A percentile compares a stretch with the other conserved stretches of the same genome.
Evolutionary conservation across 2,113 vertebrate genomes (phyloP).

Genomic region (Halcyon senegalensis): DNA sequence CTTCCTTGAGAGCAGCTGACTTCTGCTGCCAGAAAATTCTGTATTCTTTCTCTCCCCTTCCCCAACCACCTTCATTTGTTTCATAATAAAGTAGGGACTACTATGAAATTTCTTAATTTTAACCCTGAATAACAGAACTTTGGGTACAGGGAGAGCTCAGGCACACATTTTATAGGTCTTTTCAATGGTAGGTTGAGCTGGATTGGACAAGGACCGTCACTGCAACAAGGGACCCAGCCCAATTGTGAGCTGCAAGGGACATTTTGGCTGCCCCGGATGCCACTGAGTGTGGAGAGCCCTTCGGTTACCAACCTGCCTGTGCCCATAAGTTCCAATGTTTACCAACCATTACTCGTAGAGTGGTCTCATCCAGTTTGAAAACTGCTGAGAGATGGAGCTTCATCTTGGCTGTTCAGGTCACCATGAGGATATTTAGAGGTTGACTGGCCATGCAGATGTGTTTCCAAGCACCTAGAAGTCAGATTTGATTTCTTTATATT

Average conservation of each 20-base stretch:
- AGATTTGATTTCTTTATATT: background rate
- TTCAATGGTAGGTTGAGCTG: background rate
- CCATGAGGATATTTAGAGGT: background rate
- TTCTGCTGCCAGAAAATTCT: background rate
- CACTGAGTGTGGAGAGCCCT: background rate
- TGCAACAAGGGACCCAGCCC: background rate
- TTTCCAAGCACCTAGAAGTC: background rate
- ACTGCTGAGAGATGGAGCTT: background rate
- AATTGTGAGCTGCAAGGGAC: rapidly evolving
- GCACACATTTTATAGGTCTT: background rate
- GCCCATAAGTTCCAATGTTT: background rate
- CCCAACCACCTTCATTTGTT: background rate
- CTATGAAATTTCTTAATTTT: background rate
- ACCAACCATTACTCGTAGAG: background rate
- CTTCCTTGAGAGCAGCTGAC: background rate
- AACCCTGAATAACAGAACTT: background rate
- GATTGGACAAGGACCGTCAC: background rate
- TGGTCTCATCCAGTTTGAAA: background rate
- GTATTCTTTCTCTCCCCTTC: background rate
- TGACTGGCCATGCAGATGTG: background rate
- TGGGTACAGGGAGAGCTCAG: background rate
- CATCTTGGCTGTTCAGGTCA: background rate
- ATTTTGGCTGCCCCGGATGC: rapidly evolving
- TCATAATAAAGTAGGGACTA: background rate
- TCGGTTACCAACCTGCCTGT: background rate